Percentiles rank a stretch among this genome's conserved stretches.
Conservation (phyloP, 1,140 invertebrate genomes). For the Trinorchestia longiramus region DNA sequence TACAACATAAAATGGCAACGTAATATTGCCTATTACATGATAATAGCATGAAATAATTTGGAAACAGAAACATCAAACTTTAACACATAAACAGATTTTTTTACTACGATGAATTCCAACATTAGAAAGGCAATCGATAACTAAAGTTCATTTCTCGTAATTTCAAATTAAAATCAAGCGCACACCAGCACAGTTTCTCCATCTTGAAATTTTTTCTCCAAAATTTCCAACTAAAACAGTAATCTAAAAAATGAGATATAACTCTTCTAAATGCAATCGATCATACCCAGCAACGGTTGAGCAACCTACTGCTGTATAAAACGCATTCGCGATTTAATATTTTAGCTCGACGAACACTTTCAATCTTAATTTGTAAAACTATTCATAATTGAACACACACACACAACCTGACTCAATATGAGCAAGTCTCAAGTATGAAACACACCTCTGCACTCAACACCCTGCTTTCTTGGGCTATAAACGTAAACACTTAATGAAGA, state of each 20-base stretch:
- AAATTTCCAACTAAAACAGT: not conserved
- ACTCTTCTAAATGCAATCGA: not conserved
- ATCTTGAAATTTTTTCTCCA: not conserved
- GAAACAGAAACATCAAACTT: constrained; percentile 9
- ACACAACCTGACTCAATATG: not conserved
- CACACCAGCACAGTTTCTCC: not conserved
- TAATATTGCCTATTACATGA: not conserved
- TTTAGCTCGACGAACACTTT: not conserved
- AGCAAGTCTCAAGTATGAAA: not conserved
- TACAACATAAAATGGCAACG: constrained; percentile 5
- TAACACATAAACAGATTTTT: not conserved
- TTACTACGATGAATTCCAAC: not conserved
- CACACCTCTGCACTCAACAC: not conserved
- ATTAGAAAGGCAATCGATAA: not conserved
- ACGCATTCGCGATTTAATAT: not conserved
- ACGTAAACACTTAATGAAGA: not conserved
- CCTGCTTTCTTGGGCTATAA: not conserved
- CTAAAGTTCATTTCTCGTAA: not conserved
- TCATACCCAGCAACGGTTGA: not conserved
- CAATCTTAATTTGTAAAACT: not conserved
- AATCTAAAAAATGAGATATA: not conserved
- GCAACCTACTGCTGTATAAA: not conserved
- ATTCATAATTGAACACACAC: not conserved
- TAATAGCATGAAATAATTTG: not conserved
- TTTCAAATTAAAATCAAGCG: not conserved